These are phyloP conservation scores for Camponotus floridanus DNA, from an alignment of 1,140 invertebrate species.

Conservation along the genomic window DNA sequence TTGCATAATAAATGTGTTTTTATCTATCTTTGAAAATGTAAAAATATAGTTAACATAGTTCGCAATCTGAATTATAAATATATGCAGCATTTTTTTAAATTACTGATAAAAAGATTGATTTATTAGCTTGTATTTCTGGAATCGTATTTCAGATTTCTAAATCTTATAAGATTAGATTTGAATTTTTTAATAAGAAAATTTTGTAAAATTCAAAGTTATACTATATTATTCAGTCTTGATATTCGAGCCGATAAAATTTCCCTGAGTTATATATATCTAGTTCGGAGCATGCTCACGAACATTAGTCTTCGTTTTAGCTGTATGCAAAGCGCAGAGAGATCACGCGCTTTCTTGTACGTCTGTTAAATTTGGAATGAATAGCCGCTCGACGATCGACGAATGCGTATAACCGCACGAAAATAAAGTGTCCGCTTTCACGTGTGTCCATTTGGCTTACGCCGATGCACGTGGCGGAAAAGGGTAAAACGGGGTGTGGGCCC, in stretches of 20 bases:
- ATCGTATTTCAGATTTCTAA: neutral
- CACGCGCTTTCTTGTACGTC: neutral
- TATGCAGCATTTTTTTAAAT: neutral
- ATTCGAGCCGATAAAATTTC: neutral
- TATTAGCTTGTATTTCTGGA: neutral
- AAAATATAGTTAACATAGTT: neutral
- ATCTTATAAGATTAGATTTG: neutral
- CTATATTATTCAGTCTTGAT: conserved; percentile 2
- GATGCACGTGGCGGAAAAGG: conserved; percentile 31
- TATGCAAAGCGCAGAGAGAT: neutral
- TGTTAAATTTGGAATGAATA: conserved; percentile 8
- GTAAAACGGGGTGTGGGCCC: conserved; percentile 29
- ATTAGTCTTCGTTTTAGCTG: neutral
- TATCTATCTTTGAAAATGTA: neutral
- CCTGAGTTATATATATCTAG: neutral
- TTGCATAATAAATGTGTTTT: neutral
- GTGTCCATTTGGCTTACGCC: conserved; percentile 2
- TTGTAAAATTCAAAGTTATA: neutral
- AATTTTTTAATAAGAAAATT: conserved; percentile 8
- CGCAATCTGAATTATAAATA: neutral
- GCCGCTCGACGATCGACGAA: neutral
- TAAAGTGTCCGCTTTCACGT: conserved; percentile 27
- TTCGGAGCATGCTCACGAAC: neutral
- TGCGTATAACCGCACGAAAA: conserved; percentile 14
- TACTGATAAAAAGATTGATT: neutral